Percentiles rank a stretch among this genome's conserved stretches.
These are phyloP conservation scores for Arctopsyche grandis DNA, from an alignment of 1,140 invertebrate species.

Conservation along the genomic window DNA sequence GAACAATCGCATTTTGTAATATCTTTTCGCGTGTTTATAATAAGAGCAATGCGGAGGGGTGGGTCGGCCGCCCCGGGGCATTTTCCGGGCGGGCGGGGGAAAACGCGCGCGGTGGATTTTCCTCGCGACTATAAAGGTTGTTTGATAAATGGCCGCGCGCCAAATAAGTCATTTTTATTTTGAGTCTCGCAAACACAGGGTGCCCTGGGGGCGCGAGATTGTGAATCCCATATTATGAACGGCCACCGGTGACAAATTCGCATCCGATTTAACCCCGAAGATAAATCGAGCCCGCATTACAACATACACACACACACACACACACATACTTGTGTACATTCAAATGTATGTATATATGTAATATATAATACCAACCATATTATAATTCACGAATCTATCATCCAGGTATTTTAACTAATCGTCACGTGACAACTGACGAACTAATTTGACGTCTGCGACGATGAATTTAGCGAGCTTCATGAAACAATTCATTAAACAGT, in stretches of 20 bases:
- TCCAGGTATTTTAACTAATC: not conserved
- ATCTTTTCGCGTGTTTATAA: not conserved
- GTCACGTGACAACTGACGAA: not conserved
- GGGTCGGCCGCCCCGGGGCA: not conserved
- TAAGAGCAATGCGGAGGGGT: not conserved
- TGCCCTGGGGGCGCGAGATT: conserved; percentile 38
- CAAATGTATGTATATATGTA: not conserved
- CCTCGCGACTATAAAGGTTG: conserved; percentile 31
- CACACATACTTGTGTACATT: not conserved
- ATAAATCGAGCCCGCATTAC: conserved; percentile 32
- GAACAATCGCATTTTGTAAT: not conserved
- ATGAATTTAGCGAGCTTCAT: too few species aligned
- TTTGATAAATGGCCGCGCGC: conserved; percentile 34
- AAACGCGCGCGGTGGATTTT: not conserved
- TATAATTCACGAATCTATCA: too few species aligned
- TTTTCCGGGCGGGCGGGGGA: conserved; percentile 13
- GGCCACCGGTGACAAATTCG: conserved; percentile 41
- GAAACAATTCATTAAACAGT: too few species aligned
- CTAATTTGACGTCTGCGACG: too few species aligned
- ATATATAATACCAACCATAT: too few species aligned
- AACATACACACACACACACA: not conserved
- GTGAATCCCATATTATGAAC: conserved; percentile 40
- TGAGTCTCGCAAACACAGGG: conserved; percentile 38
- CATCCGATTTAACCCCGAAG: conserved; percentile 37
- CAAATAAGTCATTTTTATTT: conserved; percentile 46